Evolutionary conservation across 2,888 invertebrate species (phyloP), one percentile per base, ranked within the genome.

Genomic region (Priocnemis perturbator): DNA sequence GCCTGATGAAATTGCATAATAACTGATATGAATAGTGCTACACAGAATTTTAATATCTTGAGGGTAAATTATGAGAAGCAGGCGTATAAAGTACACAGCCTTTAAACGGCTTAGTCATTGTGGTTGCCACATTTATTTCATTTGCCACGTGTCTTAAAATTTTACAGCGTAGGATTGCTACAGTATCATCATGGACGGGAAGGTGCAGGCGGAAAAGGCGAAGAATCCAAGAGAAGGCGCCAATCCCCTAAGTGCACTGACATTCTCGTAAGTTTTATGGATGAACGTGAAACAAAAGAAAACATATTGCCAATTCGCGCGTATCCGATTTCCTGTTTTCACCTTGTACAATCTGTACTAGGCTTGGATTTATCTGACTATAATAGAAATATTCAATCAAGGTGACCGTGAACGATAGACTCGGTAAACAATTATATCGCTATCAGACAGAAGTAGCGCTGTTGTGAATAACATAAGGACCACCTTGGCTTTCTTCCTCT

Each of bases 151-250:
- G 2, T 9, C 0, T 17, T 37, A 3, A 7, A 17, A 15, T 26
- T 17, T 60, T 60, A 20, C 53, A 61, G 17, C 69, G 58, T 20
- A 45, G 52, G 26, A n/a, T n/a, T 20, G 15, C 11, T 47, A 53
- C 52, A 58, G 57, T 57, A 52, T 17, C 37, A 55, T 37, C 14
- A 89, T 89, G 89, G 89, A 89, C 76, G 85, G 86, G 67, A 88
- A 86, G 69, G 81, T 67, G 52, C 78, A 83, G 45, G 60, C 70
- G 1, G 83, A 88, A 66, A 87, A 81, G 66, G 81, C 74, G 64
- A 87, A 86, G 69, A 92, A 92, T 86, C 92, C 92, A 2, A 89
- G 92, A 48, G 90, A 89, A 76, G 89, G 87, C 70, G 91, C 91
- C 0, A 92, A 91, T 83, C 81, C 90, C 53, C 87, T 92, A 65